Conservation (phyloP, 2,797 vertebrate genomes). For the Semotilus atromaculatus region DNA sequence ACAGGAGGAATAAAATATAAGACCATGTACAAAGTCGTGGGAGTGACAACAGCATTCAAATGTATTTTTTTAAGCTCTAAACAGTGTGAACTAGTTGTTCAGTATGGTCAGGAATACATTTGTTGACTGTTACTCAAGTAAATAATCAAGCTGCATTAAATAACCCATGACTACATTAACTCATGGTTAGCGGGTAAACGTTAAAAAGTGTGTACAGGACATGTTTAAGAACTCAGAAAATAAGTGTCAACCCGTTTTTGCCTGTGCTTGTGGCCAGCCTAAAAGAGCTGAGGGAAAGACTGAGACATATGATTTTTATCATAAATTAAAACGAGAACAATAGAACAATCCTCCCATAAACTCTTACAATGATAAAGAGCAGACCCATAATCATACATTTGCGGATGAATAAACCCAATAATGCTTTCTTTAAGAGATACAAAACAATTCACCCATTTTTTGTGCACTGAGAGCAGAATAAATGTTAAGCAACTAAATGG, state of each 20-base stretch:
- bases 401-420: neutral
- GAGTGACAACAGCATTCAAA: neutral
- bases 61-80: neutral
- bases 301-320: too few relatives aligned
- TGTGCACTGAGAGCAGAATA: neutral
- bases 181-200: neutral
- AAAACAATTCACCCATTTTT: neutral
- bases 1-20: neutral
- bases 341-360: neutral
- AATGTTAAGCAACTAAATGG: constrained; percentile 30
- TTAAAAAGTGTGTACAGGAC: neutral
- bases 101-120: neutral
- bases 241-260: neutral
- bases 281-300: neutral
- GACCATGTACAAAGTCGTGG: neutral
- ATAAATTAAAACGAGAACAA: neutral
- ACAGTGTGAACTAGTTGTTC: neutral
- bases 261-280: neutral
- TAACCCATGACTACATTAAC: neutral
- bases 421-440: neutral
- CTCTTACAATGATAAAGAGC: neutral
- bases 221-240: neutral
- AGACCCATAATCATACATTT: neutral
- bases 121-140: neutral
- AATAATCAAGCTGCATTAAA: neutral